Percentiles rank a stretch among this genome's conserved stretches.
Conservation (phyloP, 2,888 invertebrate species). For the Stomorhina lunata region DNA sequence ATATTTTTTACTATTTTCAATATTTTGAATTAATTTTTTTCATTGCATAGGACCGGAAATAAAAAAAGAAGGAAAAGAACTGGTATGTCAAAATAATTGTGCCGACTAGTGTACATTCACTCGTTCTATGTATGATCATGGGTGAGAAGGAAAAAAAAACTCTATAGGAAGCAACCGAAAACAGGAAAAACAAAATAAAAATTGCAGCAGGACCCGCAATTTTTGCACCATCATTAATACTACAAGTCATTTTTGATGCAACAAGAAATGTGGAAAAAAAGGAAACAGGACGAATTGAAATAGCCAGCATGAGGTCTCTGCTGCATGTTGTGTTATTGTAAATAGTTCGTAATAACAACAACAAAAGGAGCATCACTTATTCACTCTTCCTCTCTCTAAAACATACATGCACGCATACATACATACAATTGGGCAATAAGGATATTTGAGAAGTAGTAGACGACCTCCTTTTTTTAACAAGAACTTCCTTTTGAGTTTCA, state of each 20-base stretch:
- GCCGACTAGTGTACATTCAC: no score
- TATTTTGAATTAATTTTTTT: no score
- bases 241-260: slow-evolving; percentile 39
- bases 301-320: slow-evolving; percentile 54
- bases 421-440: neutral
- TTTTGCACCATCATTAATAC: slow-evolving; percentile 54
- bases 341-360: slow-evolving; percentile 12
- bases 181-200: slow-evolving; percentile 39
- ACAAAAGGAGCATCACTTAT: neutral
- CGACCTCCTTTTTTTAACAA: neutral
- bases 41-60: no score
- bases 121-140: no score
- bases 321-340: slow-evolving; percentile 44
- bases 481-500: slow-evolving; percentile 16
- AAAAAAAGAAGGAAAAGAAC: no score
- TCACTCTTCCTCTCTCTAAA: no score
- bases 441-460: neutral
- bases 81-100: no score
- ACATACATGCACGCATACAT: neutral
- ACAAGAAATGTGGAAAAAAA: neutral
- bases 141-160: neutral
- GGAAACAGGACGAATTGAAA: slow-evolving; percentile 17
- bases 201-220: slow-evolving; percentile 55
- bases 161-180: slow-evolving; percentile 7
- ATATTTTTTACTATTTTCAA: no score